These are phyloP conservation scores for Benitochromis conjunctus DNA, from an alignment of 2,113 vertebrate species.

Conservation along the genomic window DNA sequence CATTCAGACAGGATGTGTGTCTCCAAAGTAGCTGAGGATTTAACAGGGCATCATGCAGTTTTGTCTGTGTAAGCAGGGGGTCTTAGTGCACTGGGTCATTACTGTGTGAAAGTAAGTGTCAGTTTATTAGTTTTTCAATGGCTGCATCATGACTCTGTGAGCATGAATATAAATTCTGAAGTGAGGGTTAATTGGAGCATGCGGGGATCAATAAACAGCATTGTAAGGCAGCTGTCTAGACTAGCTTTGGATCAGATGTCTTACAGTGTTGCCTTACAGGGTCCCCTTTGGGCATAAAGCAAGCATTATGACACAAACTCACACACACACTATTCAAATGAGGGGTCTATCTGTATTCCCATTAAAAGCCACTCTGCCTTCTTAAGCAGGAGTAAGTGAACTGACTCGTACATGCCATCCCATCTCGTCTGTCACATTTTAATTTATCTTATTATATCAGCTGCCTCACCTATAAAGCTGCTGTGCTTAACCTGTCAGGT, in stretches of 20 bases:
- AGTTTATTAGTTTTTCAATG: conserved; percentile 26
- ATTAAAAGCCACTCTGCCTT: conserved; percentile 48
- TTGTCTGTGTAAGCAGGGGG: background rate
- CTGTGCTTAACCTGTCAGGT: conserved; percentile 9
- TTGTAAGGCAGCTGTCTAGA: conserved; percentile 54
- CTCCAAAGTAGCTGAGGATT: background rate
- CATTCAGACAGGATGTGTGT: conserved; percentile 19
- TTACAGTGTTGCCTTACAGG: conserved; percentile 38
- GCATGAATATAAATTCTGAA: conserved; percentile 33
- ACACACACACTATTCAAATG: conserved; percentile 2
- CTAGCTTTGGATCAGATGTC: conserved; percentile 48
- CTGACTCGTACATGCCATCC: background rate
- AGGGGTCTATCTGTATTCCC: conserved; percentile 29
- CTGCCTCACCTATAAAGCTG: conserved; percentile 49
- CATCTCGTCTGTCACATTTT: conserved; percentile 25
- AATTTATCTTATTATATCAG: conserved; percentile 30
- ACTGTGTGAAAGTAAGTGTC: conserved; percentile 8
- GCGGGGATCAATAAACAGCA: conserved; percentile 42
- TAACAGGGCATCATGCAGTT: background rate
- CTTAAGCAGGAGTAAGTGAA: conserved; percentile 29
- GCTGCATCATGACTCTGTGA: conserved; percentile 26
- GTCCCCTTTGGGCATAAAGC: conserved; percentile 15
- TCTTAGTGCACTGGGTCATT: conserved; percentile 34
- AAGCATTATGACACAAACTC: conserved; percentile 20
- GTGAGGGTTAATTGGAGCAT: conserved; percentile 46